These are phyloP conservation scores for Dendrolimus punctatus DNA, from an alignment of 1,140 invertebrate genomes.

Conservation along the genomic window DNA sequence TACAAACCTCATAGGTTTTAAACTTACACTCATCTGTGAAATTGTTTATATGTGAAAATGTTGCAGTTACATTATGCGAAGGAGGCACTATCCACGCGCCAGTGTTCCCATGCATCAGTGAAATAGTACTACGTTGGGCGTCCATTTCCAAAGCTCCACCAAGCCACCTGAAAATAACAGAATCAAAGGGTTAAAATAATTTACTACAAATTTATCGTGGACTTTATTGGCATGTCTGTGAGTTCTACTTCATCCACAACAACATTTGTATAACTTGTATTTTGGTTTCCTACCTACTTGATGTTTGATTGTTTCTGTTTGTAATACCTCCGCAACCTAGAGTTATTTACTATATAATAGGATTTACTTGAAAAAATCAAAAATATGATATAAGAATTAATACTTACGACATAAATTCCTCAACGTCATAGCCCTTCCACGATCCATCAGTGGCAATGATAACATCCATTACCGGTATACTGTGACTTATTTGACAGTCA, in stretches of 20 bases:
- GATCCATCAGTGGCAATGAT: conserved; percentile 69
- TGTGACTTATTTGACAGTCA: conserved; percentile 45
- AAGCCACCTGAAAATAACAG: conserved; percentile 38
- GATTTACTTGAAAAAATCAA: neutral
- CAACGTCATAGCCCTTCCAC: conserved; percentile 69
- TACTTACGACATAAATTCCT: conserved; percentile 73
- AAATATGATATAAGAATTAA: conserved; percentile 1
- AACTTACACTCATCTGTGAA: conserved; percentile 53
- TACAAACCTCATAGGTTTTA: neutral
- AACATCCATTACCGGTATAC: conserved; percentile 58
- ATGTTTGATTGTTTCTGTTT: too few relatives aligned
- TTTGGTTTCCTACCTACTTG: too few relatives aligned
- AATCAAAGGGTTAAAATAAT: neutral
- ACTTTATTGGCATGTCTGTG: too few relatives aligned
- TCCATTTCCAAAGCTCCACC: conserved; percentile 67
- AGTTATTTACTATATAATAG: too few relatives aligned
- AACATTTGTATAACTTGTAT: too few relatives aligned
- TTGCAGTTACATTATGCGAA: conserved; percentile 41
- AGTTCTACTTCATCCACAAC: too few relatives aligned
- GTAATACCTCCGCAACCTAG: too few relatives aligned
- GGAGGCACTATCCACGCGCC: conserved; percentile 72
- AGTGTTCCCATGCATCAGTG: conserved; percentile 72
- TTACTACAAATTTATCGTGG: too few relatives aligned
- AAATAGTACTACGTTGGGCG: conserved; percentile 70
- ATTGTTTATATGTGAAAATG: conserved; percentile 50